These are phyloP conservation scores for Aulostomus chinensis DNA, from an alignment of 2,797 vertebrate genomes.

Conservation along the genomic window DNA sequence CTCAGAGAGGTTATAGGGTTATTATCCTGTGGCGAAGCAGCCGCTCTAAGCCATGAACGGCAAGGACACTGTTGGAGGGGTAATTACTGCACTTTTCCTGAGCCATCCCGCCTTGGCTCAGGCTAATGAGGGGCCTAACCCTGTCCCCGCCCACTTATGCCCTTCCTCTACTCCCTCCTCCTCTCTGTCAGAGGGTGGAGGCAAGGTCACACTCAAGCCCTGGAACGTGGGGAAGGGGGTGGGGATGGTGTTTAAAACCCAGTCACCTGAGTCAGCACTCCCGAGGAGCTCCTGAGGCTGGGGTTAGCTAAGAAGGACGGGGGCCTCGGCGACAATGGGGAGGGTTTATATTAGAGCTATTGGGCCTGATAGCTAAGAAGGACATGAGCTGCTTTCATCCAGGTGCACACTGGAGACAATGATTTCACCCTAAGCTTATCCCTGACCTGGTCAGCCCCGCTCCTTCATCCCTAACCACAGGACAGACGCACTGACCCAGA, in stretches of 20 bases:
- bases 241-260: slow-evolving; percentile 76
- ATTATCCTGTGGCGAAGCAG: slow-evolving; percentile 75
- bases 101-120: slow-evolving; percentile 67
- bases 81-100: slow-evolving; percentile 81
- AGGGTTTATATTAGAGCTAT: slow-evolving; percentile 41
- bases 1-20: slow-evolving; percentile 71
- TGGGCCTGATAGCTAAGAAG: slow-evolving; percentile 71
- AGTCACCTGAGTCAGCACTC: slow-evolving; percentile 87
- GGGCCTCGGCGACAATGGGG: slow-evolving; percentile 30
- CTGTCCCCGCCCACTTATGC: slow-evolving; percentile 57
- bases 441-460: slow-evolving; percentile 70
- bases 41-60: slow-evolving; percentile 73
- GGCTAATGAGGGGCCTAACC: slow-evolving; percentile 77
- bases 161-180: slow-evolving; percentile 31
- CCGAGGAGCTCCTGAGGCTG: slow-evolving; percentile 64
- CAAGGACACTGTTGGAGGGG: slow-evolving; percentile 82
- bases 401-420: slow-evolving; percentile 68
- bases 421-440: slow-evolving; percentile 76
- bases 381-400: slow-evolving; percentile 71
- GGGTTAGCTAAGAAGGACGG: slow-evolving; percentile 58
- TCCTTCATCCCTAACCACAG: slow-evolving; percentile 55
- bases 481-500: slow-evolving; percentile 58
- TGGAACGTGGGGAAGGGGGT: slow-evolving; percentile 51
- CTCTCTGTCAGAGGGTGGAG: slow-evolving; percentile 51
- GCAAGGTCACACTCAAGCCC: slow-evolving; percentile 77